These are phyloP conservation scores for Cladopsammia gracilis DNA, from an alignment of 64 coral and sea anemone genomes.

Conservation along the genomic window DNA sequence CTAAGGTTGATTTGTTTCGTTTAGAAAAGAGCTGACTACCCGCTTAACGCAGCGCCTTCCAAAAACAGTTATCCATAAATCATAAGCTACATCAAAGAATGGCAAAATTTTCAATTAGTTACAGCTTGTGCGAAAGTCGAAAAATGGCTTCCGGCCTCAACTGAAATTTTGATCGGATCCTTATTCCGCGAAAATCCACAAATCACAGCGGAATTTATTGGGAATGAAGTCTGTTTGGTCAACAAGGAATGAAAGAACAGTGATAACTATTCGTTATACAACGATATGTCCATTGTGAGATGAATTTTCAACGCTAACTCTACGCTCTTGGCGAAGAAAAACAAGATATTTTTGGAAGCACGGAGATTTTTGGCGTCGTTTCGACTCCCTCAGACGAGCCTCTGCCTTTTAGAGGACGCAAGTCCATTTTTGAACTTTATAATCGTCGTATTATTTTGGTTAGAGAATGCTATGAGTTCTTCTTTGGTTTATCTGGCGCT, in stretches of 20 bases:
- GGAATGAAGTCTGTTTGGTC: not conserved
- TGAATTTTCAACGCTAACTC: not conserved
- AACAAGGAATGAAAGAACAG: not conserved
- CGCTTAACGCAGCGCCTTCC: constrained; percentile 17
- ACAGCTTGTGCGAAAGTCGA: not conserved
- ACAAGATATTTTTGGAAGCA: not conserved
- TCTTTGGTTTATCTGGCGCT: not conserved
- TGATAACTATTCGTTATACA: not conserved
- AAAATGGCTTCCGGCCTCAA: not conserved
- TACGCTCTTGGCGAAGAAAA: not conserved
- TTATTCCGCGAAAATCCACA: not conserved
- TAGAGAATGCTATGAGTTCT: constrained; percentile 35
- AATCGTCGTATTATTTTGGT: not conserved
- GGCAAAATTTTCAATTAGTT: constrained; percentile 23
- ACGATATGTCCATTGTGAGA: constrained; percentile 4
- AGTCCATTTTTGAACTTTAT: not conserved
- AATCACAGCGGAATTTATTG: not conserved
- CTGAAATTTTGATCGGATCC: too few relatives aligned
- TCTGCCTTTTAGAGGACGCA: not conserved
- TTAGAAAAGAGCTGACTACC: constrained; percentile 2
- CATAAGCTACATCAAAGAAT: constrained; percentile 15
- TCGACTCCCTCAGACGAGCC: not conserved
- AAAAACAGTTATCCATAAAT: constrained; percentile 54
- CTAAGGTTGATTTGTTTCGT: constrained; percentile 16
- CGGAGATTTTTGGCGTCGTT: not conserved